Percentiles rank a stretch among this genome's conserved stretches.
These are phyloP conservation scores for Drosophila tanythrix DNA, from an alignment of 2,888 invertebrate genomes.

Conservation along the genomic window DNA sequence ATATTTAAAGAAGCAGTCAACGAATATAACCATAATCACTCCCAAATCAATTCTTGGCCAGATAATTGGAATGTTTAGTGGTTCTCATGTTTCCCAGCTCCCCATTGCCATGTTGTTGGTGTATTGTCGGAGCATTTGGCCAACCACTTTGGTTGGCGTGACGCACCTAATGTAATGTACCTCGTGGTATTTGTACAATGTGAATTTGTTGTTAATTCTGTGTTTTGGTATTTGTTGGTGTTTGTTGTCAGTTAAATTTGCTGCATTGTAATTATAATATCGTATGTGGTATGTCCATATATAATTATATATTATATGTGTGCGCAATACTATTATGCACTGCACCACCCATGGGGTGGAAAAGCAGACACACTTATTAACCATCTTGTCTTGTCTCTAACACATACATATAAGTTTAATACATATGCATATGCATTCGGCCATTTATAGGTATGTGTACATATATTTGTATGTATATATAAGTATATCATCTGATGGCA, in stretches of 20 bases:
- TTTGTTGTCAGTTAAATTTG: constrained; percentile 44
- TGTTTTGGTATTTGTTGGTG: constrained; percentile 40
- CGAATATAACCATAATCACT: background rate
- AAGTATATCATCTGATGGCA: constrained; percentile 50
- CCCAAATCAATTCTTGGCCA: constrained; percentile 4
- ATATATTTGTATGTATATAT: constrained; percentile 8
- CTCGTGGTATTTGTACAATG: constrained; percentile 58
- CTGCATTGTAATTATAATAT: constrained; percentile 48
- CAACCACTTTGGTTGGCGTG: constrained; percentile 45
- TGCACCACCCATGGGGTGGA: constrained; percentile 76
- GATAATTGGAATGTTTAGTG: constrained; percentile 9
- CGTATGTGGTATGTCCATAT: constrained; percentile 41
- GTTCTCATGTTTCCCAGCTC: constrained; percentile 4
- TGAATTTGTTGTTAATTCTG: constrained; percentile 8
- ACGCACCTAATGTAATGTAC: constrained; percentile 36
- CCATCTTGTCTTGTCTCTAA: constrained; percentile 32
- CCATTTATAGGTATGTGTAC: constrained; percentile 26
- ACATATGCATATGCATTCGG: constrained; percentile 5
- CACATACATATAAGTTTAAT: constrained; percentile 3
- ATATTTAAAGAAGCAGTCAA: background rate
- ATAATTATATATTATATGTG: constrained; percentile 46
- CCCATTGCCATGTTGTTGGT: constrained; percentile 29
- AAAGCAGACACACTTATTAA: constrained; percentile 65
- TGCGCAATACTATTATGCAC: constrained; percentile 54
- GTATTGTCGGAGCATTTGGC: constrained; percentile 25